Percentiles rank a stretch among this genome's conserved stretches.
phyloP scores from a whole-genome alignment of 2,113 vertebrate genomes.

The Irena cyanogastra region DNA sequence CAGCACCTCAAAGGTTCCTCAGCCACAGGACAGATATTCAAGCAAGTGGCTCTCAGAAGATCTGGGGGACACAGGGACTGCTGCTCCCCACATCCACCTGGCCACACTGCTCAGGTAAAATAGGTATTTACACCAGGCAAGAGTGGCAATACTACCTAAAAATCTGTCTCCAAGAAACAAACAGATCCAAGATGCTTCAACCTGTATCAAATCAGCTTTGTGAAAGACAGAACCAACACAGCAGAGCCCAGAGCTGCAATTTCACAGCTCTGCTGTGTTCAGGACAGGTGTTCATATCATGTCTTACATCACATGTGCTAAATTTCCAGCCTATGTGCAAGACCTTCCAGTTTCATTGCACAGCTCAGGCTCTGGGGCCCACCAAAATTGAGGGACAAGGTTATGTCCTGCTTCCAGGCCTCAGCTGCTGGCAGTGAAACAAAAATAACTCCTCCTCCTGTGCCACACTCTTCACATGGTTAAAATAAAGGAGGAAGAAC shows the following conservation, averaged over 20 bases:
- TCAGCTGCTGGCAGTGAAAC: background rate
- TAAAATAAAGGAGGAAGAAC: background rate
- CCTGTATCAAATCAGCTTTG: background rate
- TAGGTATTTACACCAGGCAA: background rate
- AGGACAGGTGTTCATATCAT: background rate
- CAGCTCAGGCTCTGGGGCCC: background rate
- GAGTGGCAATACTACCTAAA: background rate
- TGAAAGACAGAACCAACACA: background rate
- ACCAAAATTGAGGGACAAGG: background rate
- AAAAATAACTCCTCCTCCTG: background rate
- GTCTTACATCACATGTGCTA: background rate
- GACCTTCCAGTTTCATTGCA: background rate
- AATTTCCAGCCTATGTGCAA: background rate
- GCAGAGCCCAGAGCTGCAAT: background rate
- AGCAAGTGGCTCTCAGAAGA: background rate
- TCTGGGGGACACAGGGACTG: background rate
- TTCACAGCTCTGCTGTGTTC: background rate
- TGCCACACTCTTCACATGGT: background rate
- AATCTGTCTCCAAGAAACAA: background rate
- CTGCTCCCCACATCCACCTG: background rate
- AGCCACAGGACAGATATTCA: background rate
- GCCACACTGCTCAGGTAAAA: background rate
- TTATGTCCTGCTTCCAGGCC: background rate
- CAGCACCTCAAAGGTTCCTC: background rate
- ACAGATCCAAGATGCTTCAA: background rate